These are phyloP conservation scores for Procambarus clarkii DNA, from an alignment of 1,140 invertebrate species.

Conservation along the genomic window DNA sequence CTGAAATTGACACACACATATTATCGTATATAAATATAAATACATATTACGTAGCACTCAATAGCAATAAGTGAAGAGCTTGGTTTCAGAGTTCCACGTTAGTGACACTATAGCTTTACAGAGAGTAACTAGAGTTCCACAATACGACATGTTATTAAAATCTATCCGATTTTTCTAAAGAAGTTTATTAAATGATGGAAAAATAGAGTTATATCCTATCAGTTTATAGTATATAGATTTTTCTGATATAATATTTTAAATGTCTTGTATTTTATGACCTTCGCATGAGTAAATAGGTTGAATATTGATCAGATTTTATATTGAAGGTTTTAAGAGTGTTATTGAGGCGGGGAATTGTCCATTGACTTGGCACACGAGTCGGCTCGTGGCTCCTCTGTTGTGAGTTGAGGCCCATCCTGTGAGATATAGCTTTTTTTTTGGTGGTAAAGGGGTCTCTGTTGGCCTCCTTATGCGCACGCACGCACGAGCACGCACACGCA, in stretches of 20 bases:
- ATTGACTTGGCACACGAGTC: background rate
- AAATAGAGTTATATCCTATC: constrained; percentile 15
- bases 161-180: constrained; percentile 16
- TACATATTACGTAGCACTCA: constrained; percentile 64
- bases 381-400: background rate
- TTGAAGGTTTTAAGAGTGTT: background rate
- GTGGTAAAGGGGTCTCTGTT: background rate
- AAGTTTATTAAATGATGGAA: constrained; percentile 12
- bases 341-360: background rate
- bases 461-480: background rate
- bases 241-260: constrained; percentile 37
- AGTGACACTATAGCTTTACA: constrained; percentile 17
- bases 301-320: constrained; percentile 24
- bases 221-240: constrained; percentile 32
- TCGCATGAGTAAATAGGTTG: constrained; percentile 25
- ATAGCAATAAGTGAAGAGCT: constrained; percentile 66
- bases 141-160: constrained; percentile 35
- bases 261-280: constrained; percentile 24
- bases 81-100: constrained; percentile 38
- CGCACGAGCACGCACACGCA: no score
- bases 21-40: constrained; percentile 58
- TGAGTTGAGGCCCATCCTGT: background rate
- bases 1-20: constrained; percentile 29
- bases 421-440: background rate
- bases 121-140: constrained; percentile 16